Evolutionary conservation across 2,888 invertebrate species (phyloP), one percentile per base, ranked within the genome.

Genomic region (Ophion ventricosus): DNA sequence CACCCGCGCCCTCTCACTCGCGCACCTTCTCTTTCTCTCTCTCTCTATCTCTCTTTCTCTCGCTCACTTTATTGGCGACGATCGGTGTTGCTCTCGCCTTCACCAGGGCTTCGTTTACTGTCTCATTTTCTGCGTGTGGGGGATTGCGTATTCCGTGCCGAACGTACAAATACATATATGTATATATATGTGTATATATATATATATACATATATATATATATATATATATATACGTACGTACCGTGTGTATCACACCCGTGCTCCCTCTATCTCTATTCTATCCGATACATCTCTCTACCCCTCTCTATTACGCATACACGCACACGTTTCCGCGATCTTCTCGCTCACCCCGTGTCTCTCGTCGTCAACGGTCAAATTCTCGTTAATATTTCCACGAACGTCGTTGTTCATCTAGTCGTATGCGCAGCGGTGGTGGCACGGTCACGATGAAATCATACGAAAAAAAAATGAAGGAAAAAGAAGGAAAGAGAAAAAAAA

Each of bases 51-150:
- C 26, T 59, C 70, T 64, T 26, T 66, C 67, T 20, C 29, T 73
- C 70, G 17, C 64, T 64, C 70, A 49, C 76, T 56, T 56, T 49
- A n/a, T 54, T n/a, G 8, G 20, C 56, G 67, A 78, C 67, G 73
- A 82, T 82, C 20, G 75, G 69, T 73, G 75, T 63, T 66, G 40
- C 64, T 79, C 88, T 89, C 86, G 70, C 83, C 86, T 86, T 87
- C 88, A 87, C 80, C 73, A 66, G 80, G 80, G 90, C 88, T 89
- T 89, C 91, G 90, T 89, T 91, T 90, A 90, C 90, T 91, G 89
- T 87, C 88, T 89, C 88, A 86, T 89, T 76, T 76, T 88, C 88
- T 87, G 87, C 87, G 88, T 80, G 80, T 80, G 88, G 80, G 87
- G 73, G 82, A 83, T 83, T 83, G 83, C 82, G 78, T 75, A 80